Base-by-base conservation (phyloP, 2,113 vertebrate genomes). In the Pycnonotus jocosus region DNA sequence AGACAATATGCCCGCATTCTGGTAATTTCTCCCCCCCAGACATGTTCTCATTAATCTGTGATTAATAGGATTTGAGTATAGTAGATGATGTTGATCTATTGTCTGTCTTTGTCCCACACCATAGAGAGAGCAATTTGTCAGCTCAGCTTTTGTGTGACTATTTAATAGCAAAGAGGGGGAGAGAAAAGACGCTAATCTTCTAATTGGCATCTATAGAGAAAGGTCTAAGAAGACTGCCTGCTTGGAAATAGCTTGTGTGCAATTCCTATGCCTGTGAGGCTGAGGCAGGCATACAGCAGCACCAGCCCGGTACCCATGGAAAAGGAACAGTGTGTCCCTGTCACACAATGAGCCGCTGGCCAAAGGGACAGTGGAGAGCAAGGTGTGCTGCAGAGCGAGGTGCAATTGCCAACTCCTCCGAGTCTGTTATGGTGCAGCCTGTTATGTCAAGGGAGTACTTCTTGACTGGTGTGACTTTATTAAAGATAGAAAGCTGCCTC, bases 21-120 rank as follows among this genome's bases (percentile, higher is more conserved):
- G 98, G 97, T 98, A 98, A 98, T 98, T 98, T 98, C 97, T 98
- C 82, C 94, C 96, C 97, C 97, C 97, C 90, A 97, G 97, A 98
- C 97, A 97, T 98, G 97, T 97, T 98, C 98, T 98, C 98, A 98
- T 98, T 98, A 98, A 98, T 98, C 97, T 97, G 97, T 98, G 97
- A 98, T 98, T 98, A 98, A 98, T 98, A 98, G 97, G 98, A 98
- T 98, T 98, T 96, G 97, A 98, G 97, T 97, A 97, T 97, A 97
- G 97, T 98, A 98, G 98, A 98, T 98, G 97, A 98, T 97, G 98
- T 98, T 98, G 97, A 98, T 98, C 97, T 98, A 98, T 98, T 98
- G 98, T 98, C 98, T 98, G 97, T 98, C 97, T 98, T 98, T 98
- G 97, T 98, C 85, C 86, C 96, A 96, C 95, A 96, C 95, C 96